Evolutionary conservation across 2,113 vertebrate species (phyloP), one percentile per base, ranked within the genome.

Genomic region (Lagenorhynchus albirostris): DNA sequence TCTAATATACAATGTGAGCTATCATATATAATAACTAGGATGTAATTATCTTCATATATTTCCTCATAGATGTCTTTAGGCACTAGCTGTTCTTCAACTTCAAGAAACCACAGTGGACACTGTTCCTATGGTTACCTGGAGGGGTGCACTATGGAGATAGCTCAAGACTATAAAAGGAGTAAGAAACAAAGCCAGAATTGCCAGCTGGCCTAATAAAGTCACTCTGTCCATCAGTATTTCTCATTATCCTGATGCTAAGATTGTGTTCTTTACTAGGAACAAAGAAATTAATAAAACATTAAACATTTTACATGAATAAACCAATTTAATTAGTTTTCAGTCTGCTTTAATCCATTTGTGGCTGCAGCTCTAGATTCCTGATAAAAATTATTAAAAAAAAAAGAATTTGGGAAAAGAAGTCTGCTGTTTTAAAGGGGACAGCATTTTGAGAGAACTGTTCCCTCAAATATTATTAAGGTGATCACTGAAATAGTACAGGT

Each of bases 111-210:
- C 70, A 79, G 90, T 96, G 94, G 97, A 97, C 38, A 41, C 15
- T 90, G 98, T 99, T 99, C 88, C 98, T 97, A 97, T 98, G 98
- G 98, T 98, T 98, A 99, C 98, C 73, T 87, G 65, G 79, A 98
- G 41, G 77, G n/a, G 96, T 89, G 55, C 82, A 74, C 97, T 89
- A 80, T 47, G 71, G 85, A 97, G 26, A 95, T 3, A 93, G 71
- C 29, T 95, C n/a, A 96, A 74, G 58, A 97, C 63, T 98, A 85
- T 91, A 95, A 97, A 98, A 98, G 31, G 13, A 95, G 29, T 1
- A 97, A 98, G 96, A 92, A 97, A 88, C 33, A 74, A 95, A 98
- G 62, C 58, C 90, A 55, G 23, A 96, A 97, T 84, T 94, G 47
- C 94, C 13, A 62, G 3, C 21, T 90, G 31, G 62, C 73, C 21